Percentiles rank a stretch among this genome's conserved stretches.
Conservation (phyloP, 2,797 vertebrate genomes). For the Echeneis naucrates region DNA sequence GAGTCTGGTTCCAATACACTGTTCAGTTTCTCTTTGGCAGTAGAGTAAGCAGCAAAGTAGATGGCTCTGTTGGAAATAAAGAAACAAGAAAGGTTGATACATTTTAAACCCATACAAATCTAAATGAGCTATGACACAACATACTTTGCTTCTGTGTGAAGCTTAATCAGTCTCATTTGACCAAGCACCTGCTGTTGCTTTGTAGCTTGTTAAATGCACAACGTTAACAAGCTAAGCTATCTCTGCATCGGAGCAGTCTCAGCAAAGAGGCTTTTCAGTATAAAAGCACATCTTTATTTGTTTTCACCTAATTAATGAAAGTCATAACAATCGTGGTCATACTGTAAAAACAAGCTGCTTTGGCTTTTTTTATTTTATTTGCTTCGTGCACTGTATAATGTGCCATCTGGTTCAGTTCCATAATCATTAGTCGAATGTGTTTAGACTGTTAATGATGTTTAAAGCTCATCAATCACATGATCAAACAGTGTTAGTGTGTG, state of each 20-base stretch:
- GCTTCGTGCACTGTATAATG: background rate
- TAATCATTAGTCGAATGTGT: slow-evolving; percentile 3
- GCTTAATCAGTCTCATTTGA: slow-evolving; percentile 20
- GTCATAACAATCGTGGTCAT: background rate
- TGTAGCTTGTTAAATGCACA: slow-evolving; percentile 39
- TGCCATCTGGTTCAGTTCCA: background rate
- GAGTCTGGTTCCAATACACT: slow-evolving; percentile 92
- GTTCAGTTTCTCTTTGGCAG: slow-evolving; percentile 95
- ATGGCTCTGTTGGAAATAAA: slow-evolving; percentile 89
- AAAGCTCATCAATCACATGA: slow-evolving; percentile 36
- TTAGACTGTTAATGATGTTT: slow-evolving; percentile 12
- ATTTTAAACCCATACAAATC: background rate
- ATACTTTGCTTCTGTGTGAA: slow-evolving; percentile 9
- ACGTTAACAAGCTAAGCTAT: slow-evolving; percentile 22
- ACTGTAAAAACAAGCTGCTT: slow-evolving; percentile 9
- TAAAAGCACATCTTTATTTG: background rate
- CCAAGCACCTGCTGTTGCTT: background rate
- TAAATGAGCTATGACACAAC: slow-evolving; percentile 8
- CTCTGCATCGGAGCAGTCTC: slow-evolving; percentile 28
- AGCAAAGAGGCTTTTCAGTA: slow-evolving; percentile 17
- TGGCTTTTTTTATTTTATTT: background rate
- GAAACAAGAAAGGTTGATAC: slow-evolving; percentile 21
- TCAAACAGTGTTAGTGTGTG: background rate
- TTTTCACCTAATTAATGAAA: slow-evolving; percentile 42
- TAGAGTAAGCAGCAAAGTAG: slow-evolving; percentile 98